Evolutionary conservation across 2,888 invertebrate species (phyloP), one percentile per base, ranked within the genome.

Genomic region (Lasioglossum leucozonium): DNA sequence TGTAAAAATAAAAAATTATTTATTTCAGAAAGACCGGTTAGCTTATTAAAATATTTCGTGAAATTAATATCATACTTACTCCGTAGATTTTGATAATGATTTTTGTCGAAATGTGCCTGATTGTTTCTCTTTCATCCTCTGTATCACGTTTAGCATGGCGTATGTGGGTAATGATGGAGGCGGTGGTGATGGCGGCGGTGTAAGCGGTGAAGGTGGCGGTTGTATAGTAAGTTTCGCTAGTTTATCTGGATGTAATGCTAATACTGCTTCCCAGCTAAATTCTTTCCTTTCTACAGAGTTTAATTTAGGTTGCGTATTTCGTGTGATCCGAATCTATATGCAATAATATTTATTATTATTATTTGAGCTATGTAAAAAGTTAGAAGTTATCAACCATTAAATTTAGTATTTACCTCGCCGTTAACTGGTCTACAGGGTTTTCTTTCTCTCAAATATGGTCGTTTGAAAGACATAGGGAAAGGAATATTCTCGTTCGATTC

Each of bases 121-220:
- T 79, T 94, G 94, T 92, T 96, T 96, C 81, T 96, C 97, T 89
- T 96, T 96, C 90, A 96, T 96, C 91, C 95, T 96, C 62, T 96
- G 96, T 79, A 97, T 95, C 0, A 97, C 96, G 88, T 96, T 96
- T 86, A 96, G 95, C 97, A 97, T 97, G 0, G 97, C 97, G 72
- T 96, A 96, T 0, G 97, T 97, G 0, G 97, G 97, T 42, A 93
- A 81, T 3, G 94, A 92, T 22, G 93, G 91, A 34, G 93, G 91
- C 1, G 93, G 93, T 5, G 93, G 92, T 34, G 94, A 92, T 0
- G 93, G 93, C 2, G 93, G 92, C 5, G 93, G 92, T 42, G 93
- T 91, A 71, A 92, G 87, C 42, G 93, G 91, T 4, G 92, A 91
- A 13, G 91, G 84, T 26, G 91, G 89, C 34, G 93, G 87, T 37